These are phyloP conservation scores for Drosophila limbata DNA, from an alignment of 2,888 invertebrate species.

Conservation along the genomic window DNA sequence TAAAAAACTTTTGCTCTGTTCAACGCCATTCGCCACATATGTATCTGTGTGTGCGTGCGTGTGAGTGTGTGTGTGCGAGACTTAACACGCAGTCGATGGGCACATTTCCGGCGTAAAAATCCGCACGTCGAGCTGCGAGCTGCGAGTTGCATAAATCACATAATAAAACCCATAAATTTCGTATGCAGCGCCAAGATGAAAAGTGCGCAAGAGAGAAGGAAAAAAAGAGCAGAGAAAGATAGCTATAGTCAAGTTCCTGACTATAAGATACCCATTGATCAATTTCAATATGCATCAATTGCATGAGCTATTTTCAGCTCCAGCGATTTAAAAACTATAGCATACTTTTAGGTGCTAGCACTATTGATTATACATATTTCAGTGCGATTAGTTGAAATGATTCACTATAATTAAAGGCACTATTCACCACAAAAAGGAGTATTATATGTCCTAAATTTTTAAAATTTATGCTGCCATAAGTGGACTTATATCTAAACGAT, in stretches of 20 bases:
- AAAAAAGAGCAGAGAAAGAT: conserved; percentile 9
- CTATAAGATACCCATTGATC: background rate
- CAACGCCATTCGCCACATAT: conserved; percentile 1
- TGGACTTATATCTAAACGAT: no score
- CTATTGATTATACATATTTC: no score
- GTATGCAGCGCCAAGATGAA: conserved; percentile 70
- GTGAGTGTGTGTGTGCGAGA: conserved; percentile 55
- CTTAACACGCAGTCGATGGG: conserved; percentile 78
- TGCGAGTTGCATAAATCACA: conserved; percentile 78
- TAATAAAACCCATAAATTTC: conserved; percentile 80
- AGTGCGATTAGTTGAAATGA: no score
- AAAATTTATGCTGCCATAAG: no score
- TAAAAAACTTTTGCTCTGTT: conserved; percentile 53
- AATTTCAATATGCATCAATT: background rate
- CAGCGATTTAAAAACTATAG: background rate
- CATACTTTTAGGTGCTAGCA: background rate
- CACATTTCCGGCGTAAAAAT: conserved; percentile 79
- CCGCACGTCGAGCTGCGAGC: conserved; percentile 49
- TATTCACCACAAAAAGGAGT: no score
- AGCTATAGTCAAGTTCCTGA: background rate
- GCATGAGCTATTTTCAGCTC: no score
- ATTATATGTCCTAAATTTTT: no score
- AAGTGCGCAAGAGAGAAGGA: conserved; percentile 40
- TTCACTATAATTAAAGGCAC: no score
- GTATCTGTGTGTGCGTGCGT: conserved; percentile 22